Percentiles rank a stretch among this genome's conserved stretches.
phyloP scores from a whole-genome alignment of 2,797 vertebrate species.

The Pseudotriccus pelzelni region DNA sequence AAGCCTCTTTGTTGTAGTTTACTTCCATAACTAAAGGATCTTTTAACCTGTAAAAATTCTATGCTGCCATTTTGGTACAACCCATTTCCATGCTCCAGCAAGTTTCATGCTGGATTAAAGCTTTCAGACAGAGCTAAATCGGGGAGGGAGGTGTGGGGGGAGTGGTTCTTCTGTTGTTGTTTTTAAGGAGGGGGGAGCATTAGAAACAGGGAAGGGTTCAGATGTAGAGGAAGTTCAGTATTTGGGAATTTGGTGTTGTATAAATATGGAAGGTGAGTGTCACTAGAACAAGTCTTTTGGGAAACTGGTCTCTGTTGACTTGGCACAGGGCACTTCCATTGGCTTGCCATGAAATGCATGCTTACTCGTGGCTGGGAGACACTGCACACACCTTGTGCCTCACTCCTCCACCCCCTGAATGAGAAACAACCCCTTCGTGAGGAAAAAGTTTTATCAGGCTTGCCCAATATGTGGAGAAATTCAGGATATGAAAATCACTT shows the following conservation, averaged over 20 bases:
- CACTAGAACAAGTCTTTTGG: conserved; percentile 28
- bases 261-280: conserved; percentile 44
- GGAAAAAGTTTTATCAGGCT: conserved; percentile 28
- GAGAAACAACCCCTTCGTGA: conserved; percentile 46
- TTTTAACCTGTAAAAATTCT: conserved; percentile 10
- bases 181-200: background rate
- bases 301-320: background rate
- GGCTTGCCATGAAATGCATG: conserved; percentile 57
- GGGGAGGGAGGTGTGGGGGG: background rate
- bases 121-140: background rate
- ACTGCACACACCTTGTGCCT: conserved; percentile 48
- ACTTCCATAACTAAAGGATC: conserved; percentile 51
- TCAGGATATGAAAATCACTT: conserved; percentile 29
- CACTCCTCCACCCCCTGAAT: conserved; percentile 40
- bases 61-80: conserved; percentile 31
- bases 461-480: conserved; percentile 22
- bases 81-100: conserved; percentile 31
- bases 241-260: conserved; percentile 47
- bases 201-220: conserved; percentile 20
- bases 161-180: background rate
- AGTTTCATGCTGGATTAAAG: conserved; percentile 20
- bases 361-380: conserved; percentile 52
- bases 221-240: conserved; percentile 29
- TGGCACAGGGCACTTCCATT: conserved; percentile 23
- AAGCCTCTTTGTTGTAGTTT: conserved; percentile 46